A percentile compares a stretch with the other conserved stretches of the same genome.
Conservation (phyloP, 2,113 vertebrate genomes). For the Odocoileus virginianus region DNA sequence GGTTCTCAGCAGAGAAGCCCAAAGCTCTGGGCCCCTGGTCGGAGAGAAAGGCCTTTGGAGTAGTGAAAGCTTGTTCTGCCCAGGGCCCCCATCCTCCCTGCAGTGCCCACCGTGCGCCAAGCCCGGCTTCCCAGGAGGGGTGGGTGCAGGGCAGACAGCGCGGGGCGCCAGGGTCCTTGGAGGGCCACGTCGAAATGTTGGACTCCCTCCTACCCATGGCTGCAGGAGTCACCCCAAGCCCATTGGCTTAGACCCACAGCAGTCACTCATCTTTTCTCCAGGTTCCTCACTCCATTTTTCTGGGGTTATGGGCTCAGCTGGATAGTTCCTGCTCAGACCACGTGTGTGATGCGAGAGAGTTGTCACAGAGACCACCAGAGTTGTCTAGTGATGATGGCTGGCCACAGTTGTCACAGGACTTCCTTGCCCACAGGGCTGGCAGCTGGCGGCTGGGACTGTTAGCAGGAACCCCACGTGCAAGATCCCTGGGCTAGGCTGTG, state of each 20-base stretch:
- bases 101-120: neutral
- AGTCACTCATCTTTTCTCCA: neutral
- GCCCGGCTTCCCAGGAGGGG: accelerated
- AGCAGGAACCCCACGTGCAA: accelerated
- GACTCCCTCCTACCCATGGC: accelerated
- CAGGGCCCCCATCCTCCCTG: neutral
- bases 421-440: neutral
- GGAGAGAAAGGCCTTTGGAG: neutral
- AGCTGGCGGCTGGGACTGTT: neutral
- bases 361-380: neutral
- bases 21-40: neutral
- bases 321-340: neutral
- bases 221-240: neutral
- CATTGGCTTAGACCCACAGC: neutral
- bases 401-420: neutral
- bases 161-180: neutral
- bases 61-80: neutral
- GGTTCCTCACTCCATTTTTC: neutral
- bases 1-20: neutral
- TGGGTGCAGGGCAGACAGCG: accelerated
- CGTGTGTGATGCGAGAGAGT: neutral
- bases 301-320: neutral
- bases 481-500: neutral
- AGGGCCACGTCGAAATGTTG: accelerated
- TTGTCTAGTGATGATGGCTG: neutral